Conservation (phyloP, 2,113 vertebrate genomes). For the Cricetomys ansorgei region DNA sequence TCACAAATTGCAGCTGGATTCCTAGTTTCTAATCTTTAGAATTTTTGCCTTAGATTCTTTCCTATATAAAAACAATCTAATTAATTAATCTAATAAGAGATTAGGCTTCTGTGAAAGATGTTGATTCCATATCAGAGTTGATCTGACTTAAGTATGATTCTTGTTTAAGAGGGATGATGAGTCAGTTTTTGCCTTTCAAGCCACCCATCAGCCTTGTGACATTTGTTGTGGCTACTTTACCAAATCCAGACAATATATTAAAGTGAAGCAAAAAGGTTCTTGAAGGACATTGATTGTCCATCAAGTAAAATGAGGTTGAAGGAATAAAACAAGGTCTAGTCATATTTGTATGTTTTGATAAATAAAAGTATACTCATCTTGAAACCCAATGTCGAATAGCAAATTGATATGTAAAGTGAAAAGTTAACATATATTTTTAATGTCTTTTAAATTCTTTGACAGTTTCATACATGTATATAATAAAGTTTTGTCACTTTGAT, state of each 20-base stretch:
- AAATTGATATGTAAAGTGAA: background rate
- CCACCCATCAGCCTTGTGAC: background rate
- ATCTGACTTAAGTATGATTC: background rate
- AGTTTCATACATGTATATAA: background rate
- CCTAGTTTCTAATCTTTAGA: background rate
- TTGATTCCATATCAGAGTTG: background rate
- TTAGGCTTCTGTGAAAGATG: background rate
- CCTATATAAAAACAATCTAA: background rate
- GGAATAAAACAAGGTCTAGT: background rate
- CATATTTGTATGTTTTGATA: background rate
- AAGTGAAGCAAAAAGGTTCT: background rate
- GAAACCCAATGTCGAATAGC: background rate
- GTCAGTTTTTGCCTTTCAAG: background rate
- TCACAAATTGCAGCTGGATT: background rate
- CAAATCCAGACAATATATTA: background rate
- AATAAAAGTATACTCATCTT: background rate
- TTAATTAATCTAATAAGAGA: background rate
- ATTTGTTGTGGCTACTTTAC: background rate
- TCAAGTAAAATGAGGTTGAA: conserved; percentile 14
- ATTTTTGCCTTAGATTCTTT: background rate
- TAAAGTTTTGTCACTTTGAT: background rate
- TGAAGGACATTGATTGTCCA: background rate
- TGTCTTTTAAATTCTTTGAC: background rate
- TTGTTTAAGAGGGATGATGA: background rate
- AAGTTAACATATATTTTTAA: background rate